Conservation (phyloP, 1,140 invertebrate species). For the Drosophila ananassae region DNA sequence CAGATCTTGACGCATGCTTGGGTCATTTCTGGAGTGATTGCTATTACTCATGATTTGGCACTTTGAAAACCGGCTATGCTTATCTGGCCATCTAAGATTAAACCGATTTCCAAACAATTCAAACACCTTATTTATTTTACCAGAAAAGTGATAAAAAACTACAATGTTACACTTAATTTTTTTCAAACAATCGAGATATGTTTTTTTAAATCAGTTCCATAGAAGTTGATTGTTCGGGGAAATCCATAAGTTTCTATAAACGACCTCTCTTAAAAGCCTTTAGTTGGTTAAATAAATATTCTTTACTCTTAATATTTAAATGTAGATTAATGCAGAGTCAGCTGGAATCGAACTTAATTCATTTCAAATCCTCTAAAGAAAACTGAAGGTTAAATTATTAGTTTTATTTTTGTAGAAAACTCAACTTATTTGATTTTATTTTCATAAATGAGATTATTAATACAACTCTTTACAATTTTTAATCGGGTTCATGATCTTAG, state of each 20-base stretch:
- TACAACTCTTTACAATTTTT: no score
- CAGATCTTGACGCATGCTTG: conserved; percentile 5
- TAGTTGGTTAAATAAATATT: no score
- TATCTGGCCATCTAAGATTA: conserved; percentile 16
- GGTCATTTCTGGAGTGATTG: conserved; percentile 11
- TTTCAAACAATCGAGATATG: background rate
- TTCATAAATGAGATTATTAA: background rate
- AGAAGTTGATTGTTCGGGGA: background rate
- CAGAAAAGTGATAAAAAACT: background rate
- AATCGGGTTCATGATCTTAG: no score
- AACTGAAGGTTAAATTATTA: background rate
- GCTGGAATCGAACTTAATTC: background rate
- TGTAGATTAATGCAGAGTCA: background rate
- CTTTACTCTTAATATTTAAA: background rate
- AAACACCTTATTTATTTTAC: background rate
- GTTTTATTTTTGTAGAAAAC: background rate
- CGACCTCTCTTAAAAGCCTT: no score
- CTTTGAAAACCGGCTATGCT: background rate
- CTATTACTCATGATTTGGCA: conserved; percentile 5
- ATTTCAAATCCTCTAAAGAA: background rate
- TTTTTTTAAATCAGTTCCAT: background rate
- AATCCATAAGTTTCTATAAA: background rate
- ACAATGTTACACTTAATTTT: background rate
- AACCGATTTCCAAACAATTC: background rate
- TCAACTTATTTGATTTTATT: background rate